Evolutionary conservation across 2,888 invertebrate genomes (phyloP).

Genomic region (Elmis aenea): DNA sequence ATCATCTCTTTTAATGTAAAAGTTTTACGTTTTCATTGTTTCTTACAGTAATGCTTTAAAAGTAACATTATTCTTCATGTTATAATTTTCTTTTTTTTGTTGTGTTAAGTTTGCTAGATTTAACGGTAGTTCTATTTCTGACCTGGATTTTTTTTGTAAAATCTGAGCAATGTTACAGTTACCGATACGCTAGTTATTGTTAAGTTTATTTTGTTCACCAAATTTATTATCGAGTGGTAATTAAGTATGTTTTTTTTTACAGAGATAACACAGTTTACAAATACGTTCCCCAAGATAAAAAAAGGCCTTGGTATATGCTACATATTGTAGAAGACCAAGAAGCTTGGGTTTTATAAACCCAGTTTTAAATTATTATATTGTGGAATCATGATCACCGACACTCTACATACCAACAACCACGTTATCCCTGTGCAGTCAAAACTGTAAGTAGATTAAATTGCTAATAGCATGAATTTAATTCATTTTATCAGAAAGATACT

Average conservation of each 20-base stretch:
- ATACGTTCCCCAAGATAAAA: too few species aligned
- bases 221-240: too few species aligned
- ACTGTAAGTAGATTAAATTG: conserved; percentile 47
- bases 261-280: too few species aligned
- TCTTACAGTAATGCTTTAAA: neutral
- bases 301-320: conserved; percentile 28
- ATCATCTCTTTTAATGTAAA: conserved; percentile 5
- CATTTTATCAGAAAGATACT: too few species aligned
- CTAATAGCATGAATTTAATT: neutral
- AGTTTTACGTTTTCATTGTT: conserved; percentile 2
- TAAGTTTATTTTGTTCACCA: too few species aligned
- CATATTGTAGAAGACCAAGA: conserved; percentile 41
- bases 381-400: conserved; percentile 65
- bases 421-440: conserved; percentile 56
- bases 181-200: too few species aligned
- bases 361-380: conserved; percentile 16
- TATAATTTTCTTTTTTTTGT: conserved; percentile 3
- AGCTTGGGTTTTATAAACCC: conserved; percentile 46
- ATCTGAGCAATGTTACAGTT: too few species aligned
- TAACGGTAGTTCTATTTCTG: conserved; percentile 7
- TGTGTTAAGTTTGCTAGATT: conserved; percentile 3
- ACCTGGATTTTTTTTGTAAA: conserved; percentile 5
- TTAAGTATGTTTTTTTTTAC: too few species aligned
- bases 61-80: conserved; percentile 5
- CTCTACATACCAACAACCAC: conserved; percentile 66